Conservation (phyloP, 1,140 invertebrate genomes). For the Hetaerina americana region DNA sequence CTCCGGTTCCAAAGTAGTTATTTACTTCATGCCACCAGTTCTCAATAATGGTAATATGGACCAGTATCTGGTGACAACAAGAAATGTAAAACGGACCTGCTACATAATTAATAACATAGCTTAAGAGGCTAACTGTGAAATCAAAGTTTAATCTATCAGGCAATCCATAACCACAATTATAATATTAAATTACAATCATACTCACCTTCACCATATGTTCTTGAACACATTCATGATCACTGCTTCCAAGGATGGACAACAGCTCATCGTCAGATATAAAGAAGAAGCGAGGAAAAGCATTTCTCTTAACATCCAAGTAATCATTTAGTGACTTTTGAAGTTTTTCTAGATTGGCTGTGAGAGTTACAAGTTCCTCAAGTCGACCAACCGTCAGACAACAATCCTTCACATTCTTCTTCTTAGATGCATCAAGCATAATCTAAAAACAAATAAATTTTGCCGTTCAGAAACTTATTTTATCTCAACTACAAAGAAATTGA, state of each 20-base stretch:
- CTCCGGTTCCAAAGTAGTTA: too few relatives aligned
- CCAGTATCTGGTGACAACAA: too few relatives aligned
- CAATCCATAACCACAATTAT: slow-evolving; percentile 2
- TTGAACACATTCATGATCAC: slow-evolving; percentile 63
- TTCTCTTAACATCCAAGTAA: slow-evolving; percentile 74
- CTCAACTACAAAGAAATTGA: too few relatives aligned
- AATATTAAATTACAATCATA: slow-evolving; percentile 8
- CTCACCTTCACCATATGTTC: slow-evolving; percentile 80
- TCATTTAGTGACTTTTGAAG: slow-evolving; percentile 85
- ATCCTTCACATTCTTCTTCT: slow-evolving; percentile 59
- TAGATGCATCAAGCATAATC: slow-evolving; percentile 71
- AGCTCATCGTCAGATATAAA: slow-evolving; percentile 89
- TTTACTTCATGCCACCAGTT: too few relatives aligned
- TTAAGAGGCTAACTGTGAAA: too few relatives aligned
- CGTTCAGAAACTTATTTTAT: too few relatives aligned
- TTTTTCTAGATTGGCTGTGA: slow-evolving; percentile 63
- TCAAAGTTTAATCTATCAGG: too few relatives aligned
- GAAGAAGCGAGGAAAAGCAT: slow-evolving; percentile 78
- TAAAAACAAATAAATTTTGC: slow-evolving; percentile 30
- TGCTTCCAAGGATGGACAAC: slow-evolving; percentile 75
- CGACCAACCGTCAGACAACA: slow-evolving; percentile 55
- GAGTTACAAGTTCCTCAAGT: slow-evolving; percentile 53
- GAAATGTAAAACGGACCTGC: too few relatives aligned
- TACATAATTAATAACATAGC: too few relatives aligned
- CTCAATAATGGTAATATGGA: too few relatives aligned